A percentile compares a stretch with the other conserved stretches of the same genome.
Conservation (phyloP, 2,888 invertebrate species). For the Lycophotia porphyrea region DNA sequence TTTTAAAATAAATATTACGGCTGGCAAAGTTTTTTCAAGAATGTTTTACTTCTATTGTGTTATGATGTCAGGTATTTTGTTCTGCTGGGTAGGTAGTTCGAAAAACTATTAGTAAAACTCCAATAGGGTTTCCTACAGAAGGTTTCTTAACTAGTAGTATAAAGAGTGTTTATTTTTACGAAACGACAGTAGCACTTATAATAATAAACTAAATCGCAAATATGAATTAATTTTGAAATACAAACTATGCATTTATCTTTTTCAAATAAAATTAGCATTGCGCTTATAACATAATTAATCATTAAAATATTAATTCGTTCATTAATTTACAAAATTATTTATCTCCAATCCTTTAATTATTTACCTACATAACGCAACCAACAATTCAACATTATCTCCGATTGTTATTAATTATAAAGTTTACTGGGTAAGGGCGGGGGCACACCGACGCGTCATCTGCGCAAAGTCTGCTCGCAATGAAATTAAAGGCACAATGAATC, state of each 20-base stretch:
- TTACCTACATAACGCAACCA: conserved; percentile 31
- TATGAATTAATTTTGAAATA: background rate
- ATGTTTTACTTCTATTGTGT: background rate
- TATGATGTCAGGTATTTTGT: too few species aligned
- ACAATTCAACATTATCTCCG: conserved; percentile 56
- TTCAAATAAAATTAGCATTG: conserved; percentile 10
- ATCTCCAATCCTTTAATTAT: conserved; percentile 43
- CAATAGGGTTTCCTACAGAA: background rate
- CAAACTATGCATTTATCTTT: background rate
- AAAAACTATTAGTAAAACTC: background rate
- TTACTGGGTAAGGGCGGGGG: conserved; percentile 55
- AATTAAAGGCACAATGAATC: conserved; percentile 79
- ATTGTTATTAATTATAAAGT: conserved; percentile 71
- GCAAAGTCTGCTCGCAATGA: conserved; percentile 70
- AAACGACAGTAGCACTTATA: background rate
- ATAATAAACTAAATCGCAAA: background rate
- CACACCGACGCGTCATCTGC: conserved; percentile 70
- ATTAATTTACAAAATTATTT: conserved; percentile 26
- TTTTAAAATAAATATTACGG: background rate
- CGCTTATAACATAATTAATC: conserved; percentile 3
- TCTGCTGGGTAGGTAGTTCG: too few species aligned
- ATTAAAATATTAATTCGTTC: conserved; percentile 11
- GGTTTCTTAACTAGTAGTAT: background rate
- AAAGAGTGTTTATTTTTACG: background rate
- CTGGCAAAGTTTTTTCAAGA: background rate